Evolutionary conservation across 1,140 invertebrate genomes (phyloP).

Genomic region (Zaprionus kolodkinae): DNA sequence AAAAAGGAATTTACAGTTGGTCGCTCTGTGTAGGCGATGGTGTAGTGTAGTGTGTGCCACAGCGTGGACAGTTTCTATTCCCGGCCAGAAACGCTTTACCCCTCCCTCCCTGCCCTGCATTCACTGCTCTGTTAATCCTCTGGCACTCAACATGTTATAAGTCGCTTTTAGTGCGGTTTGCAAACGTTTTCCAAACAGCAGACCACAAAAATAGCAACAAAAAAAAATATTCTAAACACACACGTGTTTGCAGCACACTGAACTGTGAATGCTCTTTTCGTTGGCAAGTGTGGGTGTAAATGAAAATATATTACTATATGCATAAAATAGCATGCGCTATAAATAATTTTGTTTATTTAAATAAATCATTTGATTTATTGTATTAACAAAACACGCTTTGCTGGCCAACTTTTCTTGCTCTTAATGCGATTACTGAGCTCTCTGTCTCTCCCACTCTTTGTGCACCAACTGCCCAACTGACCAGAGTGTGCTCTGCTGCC

Average conservation of each 20-base stretch:
- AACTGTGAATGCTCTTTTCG: slow-evolving; percentile 11
- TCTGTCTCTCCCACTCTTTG: background rate
- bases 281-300: too few relatives aligned
- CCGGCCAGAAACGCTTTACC: background rate
- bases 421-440: background rate
- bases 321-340: too few relatives aligned
- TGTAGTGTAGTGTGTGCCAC: background rate
- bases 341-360: background rate
- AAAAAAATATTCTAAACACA: slow-evolving; percentile 33
- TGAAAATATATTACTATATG: too few relatives aligned
- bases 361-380: background rate
- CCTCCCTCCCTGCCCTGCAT: slow-evolving; percentile 27
- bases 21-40: background rate
- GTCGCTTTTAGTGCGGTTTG: slow-evolving; percentile 82
- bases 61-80: slow-evolving; percentile 44
- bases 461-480: background rate
- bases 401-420: background rate
- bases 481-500: background rate
- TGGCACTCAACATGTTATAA: slow-evolving; percentile 84
- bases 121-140: slow-evolving; percentile 74
- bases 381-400: background rate
- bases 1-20: slow-evolving; percentile 81
- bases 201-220: slow-evolving; percentile 16
- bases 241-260: slow-evolving; percentile 10
- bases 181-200: slow-evolving; percentile 72